phyloP scores from a whole-genome alignment of 2,797 vertebrate species.

The Schizopygopsis malacanthus region DNA sequence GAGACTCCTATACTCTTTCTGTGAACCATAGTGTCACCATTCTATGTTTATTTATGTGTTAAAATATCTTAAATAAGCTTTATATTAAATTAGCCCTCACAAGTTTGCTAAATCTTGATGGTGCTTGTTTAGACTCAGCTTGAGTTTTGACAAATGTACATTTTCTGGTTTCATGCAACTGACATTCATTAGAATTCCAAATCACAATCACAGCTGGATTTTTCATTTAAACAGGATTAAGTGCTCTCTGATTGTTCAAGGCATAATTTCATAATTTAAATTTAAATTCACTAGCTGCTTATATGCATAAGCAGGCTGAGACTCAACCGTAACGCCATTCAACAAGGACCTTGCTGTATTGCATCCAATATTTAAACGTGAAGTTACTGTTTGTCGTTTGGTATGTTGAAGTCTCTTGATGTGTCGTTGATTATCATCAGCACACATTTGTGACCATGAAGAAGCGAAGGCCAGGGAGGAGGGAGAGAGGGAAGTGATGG shows the following conservation, averaged over 20 bases:
- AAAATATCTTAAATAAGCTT: neutral
- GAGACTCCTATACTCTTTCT: neutral
- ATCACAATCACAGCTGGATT: constrained; percentile 33
- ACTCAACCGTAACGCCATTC: neutral
- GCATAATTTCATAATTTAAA: constrained; percentile 2
- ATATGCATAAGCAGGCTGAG: neutral
- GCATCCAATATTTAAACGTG: constrained; percentile 2
- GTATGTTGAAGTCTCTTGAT: neutral
- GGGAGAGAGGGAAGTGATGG: constrained; percentile 33
- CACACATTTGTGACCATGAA: constrained; percentile 39
- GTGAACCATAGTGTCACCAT: no score
- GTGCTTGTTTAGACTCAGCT: constrained; percentile 25
- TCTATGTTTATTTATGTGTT: constrained; percentile 1
- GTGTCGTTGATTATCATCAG: constrained; percentile 19
- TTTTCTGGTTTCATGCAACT: constrained; percentile 24
- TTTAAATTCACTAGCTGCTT: neutral
- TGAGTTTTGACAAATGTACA: constrained; percentile 14
- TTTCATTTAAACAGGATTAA: constrained; percentile 13
- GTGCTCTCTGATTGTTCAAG: neutral
- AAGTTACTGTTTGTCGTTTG: neutral
- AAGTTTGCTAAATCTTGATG: constrained; percentile 13
- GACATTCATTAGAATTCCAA: neutral
- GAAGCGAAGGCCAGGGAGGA: constrained; percentile 33
- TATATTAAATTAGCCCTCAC: neutral
- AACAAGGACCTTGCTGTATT: neutral